phyloP scores from a whole-genome alignment of 1,140 invertebrate genomes.

The Drosophila suzukii region DNA sequence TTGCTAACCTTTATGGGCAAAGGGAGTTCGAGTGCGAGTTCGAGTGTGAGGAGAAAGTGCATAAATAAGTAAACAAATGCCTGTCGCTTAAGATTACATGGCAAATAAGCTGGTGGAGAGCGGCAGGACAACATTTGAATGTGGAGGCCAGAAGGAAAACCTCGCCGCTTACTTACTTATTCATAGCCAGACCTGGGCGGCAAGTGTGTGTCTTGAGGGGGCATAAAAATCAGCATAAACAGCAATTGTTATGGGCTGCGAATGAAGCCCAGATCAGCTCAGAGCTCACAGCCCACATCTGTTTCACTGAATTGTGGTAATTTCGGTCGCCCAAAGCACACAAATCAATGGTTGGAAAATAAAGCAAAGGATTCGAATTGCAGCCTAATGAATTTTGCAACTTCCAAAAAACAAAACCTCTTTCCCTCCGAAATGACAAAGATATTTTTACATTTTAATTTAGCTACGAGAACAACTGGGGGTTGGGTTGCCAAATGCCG shows the following conservation, averaged over 20 bases:
- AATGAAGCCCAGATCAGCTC: slow-evolving; percentile 53
- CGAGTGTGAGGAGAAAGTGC: slow-evolving; percentile 57
- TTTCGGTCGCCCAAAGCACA: slow-evolving; percentile 14
- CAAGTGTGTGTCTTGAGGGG: slow-evolving; percentile 49
- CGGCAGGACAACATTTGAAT: slow-evolving; percentile 78
- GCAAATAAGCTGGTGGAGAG: slow-evolving; percentile 67
- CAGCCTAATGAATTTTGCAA: slow-evolving; percentile 4
- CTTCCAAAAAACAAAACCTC: not conserved
- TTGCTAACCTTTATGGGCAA: slow-evolving; percentile 61
- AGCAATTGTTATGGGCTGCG: slow-evolving; percentile 80
- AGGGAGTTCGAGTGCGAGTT: slow-evolving; percentile 22
- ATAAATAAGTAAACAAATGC: slow-evolving; percentile 83
- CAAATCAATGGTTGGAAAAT: slow-evolving; percentile 44
- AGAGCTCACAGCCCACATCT: slow-evolving; percentile 21
- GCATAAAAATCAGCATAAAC: slow-evolving; percentile 82
- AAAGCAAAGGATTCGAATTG: not conserved
- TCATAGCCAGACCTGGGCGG: slow-evolving; percentile 73
- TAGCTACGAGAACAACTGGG: slow-evolving; percentile 50
- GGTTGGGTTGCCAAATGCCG: slow-evolving; percentile 23
- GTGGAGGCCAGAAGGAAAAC: slow-evolving; percentile 34
- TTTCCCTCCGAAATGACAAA: no score
- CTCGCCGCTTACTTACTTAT: slow-evolving; percentile 76
- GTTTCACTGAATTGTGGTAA: slow-evolving; percentile 27
- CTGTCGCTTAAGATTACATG: slow-evolving; percentile 82
- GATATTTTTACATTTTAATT: slow-evolving; percentile 51